A percentile compares a stretch with the other conserved stretches of the same genome.
Evolutionary conservation across 2,888 invertebrate species (phyloP).

Genomic region (Nematopogon swammerdamellus): DNA sequence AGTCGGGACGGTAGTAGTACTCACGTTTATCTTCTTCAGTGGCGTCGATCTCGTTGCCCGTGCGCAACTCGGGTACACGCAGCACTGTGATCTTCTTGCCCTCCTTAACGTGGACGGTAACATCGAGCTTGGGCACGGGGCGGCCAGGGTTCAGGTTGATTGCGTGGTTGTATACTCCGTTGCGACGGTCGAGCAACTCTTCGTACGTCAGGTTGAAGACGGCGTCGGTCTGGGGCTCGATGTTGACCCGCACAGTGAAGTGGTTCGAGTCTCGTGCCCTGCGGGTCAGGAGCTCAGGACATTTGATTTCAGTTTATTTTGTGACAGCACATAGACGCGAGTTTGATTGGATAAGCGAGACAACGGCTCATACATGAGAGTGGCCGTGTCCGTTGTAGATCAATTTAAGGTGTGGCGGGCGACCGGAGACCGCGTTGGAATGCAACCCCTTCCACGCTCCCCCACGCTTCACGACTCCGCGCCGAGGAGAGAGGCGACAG

Average conservation of each 20-base stretch:
- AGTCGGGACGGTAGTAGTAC: too few species aligned
- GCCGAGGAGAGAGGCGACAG: too few species aligned
- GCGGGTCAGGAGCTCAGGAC: too few species aligned
- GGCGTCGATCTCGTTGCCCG: slow-evolving; percentile 61
- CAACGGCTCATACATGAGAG: too few species aligned
- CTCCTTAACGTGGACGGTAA: slow-evolving; percentile 64
- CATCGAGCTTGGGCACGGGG: slow-evolving; percentile 60
- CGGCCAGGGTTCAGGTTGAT: slow-evolving; percentile 68
- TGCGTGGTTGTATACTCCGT: slow-evolving; percentile 65
- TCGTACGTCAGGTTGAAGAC: slow-evolving; percentile 72
- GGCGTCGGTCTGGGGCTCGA: slow-evolving; percentile 60
- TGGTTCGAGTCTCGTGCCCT: slow-evolving; percentile 69
- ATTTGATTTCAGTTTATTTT: background rate
- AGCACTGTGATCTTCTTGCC: slow-evolving; percentile 57
- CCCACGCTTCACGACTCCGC: too few species aligned
- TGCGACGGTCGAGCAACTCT: slow-evolving; percentile 61
- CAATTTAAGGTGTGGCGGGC: too few species aligned
- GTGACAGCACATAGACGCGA: background rate
- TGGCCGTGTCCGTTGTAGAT: too few species aligned
- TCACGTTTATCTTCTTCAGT: slow-evolving; percentile 44
- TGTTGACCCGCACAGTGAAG: slow-evolving; percentile 65
- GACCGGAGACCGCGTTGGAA: too few species aligned
- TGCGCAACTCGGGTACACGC: slow-evolving; percentile 61
- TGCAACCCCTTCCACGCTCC: too few species aligned
- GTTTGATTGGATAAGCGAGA: too few species aligned